Evolutionary conservation across 2,888 invertebrate genomes (phyloP).

Genomic region (Toxonevra muliebris): DNA sequence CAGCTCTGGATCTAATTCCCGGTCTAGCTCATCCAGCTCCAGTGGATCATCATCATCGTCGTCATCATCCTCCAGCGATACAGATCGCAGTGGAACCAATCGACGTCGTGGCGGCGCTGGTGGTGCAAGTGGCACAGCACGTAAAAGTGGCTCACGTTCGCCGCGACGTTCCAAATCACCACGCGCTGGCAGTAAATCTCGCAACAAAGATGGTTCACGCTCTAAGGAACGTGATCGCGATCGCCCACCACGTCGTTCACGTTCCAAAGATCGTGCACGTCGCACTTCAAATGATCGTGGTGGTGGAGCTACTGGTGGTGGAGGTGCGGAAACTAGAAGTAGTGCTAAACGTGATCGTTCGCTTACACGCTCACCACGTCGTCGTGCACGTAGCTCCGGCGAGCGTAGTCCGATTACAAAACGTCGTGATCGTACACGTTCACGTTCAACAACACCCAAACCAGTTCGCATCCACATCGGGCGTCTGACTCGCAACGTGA

Average conservation of each 20-base stretch:
- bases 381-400: constrained; percentile 76
- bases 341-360: constrained; percentile 59
- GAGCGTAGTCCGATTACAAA: constrained; percentile 80
- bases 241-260: constrained; percentile 35
- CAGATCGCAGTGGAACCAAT: constrained; percentile 66
- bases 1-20: constrained; percentile 76
- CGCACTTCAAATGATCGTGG: constrained; percentile 35
- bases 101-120: constrained; percentile 48
- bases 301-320: constrained; percentile 20
- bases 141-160: constrained; percentile 48
- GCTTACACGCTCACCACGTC: constrained; percentile 65
- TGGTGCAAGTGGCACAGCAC: constrained; percentile 31
- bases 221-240: constrained; percentile 43
- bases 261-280: constrained; percentile 46
- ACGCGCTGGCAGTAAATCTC: constrained; percentile 45
- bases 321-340: constrained; percentile 10
- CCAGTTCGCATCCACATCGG: constrained; percentile 96
- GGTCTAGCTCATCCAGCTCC: constrained; percentile 77
- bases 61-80: constrained; percentile 73
- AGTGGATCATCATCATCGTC: constrained; percentile 71
- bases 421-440: constrained; percentile 84
- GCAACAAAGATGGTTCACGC: constrained; percentile 43
- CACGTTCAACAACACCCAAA: constrained; percentile 88
- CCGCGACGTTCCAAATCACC: constrained; percentile 53
- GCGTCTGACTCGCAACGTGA: constrained; percentile 90